Evolutionary conservation across 2,888 invertebrate genomes (phyloP).

Genomic region (Achlya flavicornis): DNA sequence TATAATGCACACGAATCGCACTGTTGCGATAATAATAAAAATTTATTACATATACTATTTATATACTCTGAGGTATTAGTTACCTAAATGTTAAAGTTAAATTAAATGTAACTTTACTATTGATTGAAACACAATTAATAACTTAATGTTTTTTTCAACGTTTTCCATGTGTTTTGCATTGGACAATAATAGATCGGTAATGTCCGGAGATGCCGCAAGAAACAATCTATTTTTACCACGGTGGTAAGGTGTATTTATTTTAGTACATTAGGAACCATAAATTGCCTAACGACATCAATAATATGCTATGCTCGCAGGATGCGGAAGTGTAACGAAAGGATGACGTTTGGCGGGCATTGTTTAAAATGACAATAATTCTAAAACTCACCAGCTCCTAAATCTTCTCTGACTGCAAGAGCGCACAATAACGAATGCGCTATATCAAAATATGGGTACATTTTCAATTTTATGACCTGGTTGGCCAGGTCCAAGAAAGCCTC

Average conservation of each 20-base stretch:
- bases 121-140: background rate
- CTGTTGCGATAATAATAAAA: background rate
- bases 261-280: conserved; percentile 56
- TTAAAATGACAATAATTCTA: conserved; percentile 48
- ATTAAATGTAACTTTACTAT: background rate
- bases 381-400: conserved; percentile 93
- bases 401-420: conserved; percentile 97
- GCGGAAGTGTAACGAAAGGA: conserved; percentile 42
- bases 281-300: conserved; percentile 35
- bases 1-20: background rate
- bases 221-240: conserved; percentile 73
- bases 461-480: conserved; percentile 98
- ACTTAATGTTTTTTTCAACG: background rate
- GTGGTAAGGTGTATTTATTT: conserved; percentile 71
- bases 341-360: conserved; percentile 49
- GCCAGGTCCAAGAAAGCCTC: conserved; percentile 98
- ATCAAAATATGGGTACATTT: conserved; percentile 99
- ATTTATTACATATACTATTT: background rate
- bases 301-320: conserved; percentile 45
- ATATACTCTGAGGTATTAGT: background rate
- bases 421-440: conserved; percentile 98
- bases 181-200: conserved; percentile 19
- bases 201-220: conserved; percentile 53
- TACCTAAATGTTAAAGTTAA: background rate
- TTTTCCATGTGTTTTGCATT: conserved; percentile 10